phyloP scores from a whole-genome alignment of 2,113 vertebrate species.

The Osmerus mordax region DNA sequence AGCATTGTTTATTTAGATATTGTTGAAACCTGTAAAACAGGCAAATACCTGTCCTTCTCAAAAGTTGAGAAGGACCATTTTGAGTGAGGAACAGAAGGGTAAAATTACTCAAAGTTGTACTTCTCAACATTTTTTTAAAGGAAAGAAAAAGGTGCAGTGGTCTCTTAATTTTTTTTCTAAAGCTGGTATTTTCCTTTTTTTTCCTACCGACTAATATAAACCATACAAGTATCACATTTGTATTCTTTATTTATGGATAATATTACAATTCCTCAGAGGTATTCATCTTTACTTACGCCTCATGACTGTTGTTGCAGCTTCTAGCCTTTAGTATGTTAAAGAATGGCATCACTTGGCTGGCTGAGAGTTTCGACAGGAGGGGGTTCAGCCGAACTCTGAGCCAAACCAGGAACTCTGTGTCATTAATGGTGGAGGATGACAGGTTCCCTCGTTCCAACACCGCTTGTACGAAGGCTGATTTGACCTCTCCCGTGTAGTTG shows the following conservation, averaged over 20 bases:
- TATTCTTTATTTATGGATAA: too few species aligned
- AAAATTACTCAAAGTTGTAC: too few species aligned
- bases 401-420: constrained; percentile 54
- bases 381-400: constrained; percentile 49
- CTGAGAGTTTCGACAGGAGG: constrained; percentile 44
- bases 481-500: constrained; percentile 53
- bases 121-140: too few species aligned
- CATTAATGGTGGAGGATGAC: constrained; percentile 42
- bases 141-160: too few species aligned
- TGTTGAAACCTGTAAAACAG: too few species aligned
- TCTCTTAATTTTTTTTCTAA: too few species aligned
- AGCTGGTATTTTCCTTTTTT: too few species aligned
- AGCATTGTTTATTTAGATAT: too few species aligned
- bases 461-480: constrained; percentile 52
- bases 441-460: constrained; percentile 44
- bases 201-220: too few species aligned
- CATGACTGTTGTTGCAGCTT: constrained; percentile 53
- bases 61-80: too few species aligned
- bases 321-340: constrained; percentile 33
- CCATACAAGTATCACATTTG: too few species aligned
- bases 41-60: too few species aligned
- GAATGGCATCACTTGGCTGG: constrained; percentile 42
- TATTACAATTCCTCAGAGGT: not conserved
- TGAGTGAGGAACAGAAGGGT: not conserved
- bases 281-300: constrained; percentile 46